Evolutionary conservation across 2,888 invertebrate genomes (phyloP).

Genomic region (Macrosiphum euphorbiae): DNA sequence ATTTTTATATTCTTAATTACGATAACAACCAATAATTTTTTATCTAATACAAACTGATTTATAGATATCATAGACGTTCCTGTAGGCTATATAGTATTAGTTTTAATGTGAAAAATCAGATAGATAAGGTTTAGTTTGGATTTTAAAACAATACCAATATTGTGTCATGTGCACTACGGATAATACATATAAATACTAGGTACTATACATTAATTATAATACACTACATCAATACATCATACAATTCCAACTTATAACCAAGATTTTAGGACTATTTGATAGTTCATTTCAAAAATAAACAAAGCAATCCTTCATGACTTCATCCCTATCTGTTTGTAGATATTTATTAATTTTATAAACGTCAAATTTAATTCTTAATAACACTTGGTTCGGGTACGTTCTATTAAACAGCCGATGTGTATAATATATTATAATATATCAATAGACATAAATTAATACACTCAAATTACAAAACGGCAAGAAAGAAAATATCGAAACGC

Average conservation of each 20-base stretch:
- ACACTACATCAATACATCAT: not conserved
- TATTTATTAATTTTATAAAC: no score
- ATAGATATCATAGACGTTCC: not conserved
- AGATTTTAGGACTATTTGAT: not conserved
- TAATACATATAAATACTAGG: not conserved
- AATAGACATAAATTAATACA: not conserved
- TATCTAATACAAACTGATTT: not conserved
- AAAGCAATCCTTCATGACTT: not conserved
- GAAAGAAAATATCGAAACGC: not conserved
- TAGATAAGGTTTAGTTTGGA: not conserved
- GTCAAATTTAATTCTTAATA: not conserved
- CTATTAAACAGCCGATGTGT: not conserved
- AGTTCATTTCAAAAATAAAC: not conserved
- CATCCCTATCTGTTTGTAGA: no score
- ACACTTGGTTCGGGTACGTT: not conserved
- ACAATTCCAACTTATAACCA: not conserved
- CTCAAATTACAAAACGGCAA: not conserved
- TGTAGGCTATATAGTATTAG: not conserved
- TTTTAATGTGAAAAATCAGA: not conserved
- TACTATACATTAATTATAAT: not conserved
- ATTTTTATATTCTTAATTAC: not conserved
- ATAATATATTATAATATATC: not conserved
- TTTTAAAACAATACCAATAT: not conserved
- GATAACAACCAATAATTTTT: constrained; percentile 20
- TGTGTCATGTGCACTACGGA: not conserved